Evolutionary conservation across 2,888 invertebrate species (phyloP).

Genomic region (Lycaena phlaeas): DNA sequence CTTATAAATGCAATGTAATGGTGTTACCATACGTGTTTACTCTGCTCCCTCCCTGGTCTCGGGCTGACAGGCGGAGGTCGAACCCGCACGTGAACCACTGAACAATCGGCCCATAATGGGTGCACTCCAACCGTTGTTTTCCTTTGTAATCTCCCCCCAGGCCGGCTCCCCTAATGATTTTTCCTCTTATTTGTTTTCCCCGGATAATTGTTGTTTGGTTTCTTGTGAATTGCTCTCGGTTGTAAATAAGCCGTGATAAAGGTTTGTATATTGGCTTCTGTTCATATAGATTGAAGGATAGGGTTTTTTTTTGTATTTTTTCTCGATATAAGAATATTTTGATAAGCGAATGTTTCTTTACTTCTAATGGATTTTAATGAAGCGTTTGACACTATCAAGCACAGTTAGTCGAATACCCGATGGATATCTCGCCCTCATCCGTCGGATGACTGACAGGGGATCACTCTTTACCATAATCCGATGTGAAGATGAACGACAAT

Average conservation of each 20-base stretch:
- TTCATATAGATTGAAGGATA: too few species aligned
- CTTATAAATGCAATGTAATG: background rate
- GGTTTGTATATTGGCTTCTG: slow-evolving; percentile 22
- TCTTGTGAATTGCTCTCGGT: slow-evolving; percentile 60
- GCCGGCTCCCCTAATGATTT: slow-evolving; percentile 58
- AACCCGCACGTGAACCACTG: slow-evolving; percentile 32
- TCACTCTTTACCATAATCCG: too few species aligned
- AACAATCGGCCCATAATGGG: slow-evolving; percentile 36
- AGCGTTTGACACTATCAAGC: too few species aligned
- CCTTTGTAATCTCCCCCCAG: slow-evolving; percentile 56
- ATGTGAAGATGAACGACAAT: too few species aligned
- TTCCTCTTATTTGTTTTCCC: slow-evolving; percentile 69
- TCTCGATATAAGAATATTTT: too few species aligned
- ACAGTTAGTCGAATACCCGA: too few species aligned
- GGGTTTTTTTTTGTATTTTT: too few species aligned
- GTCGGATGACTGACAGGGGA: too few species aligned
- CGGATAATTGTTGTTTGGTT: slow-evolving; percentile 67
- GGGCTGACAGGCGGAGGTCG: slow-evolving; percentile 51
- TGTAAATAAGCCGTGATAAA: slow-evolving; percentile 36
- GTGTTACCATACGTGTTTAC: slow-evolving; percentile 23
- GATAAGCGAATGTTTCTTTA: too few species aligned
- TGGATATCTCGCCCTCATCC: too few species aligned
- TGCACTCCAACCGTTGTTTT: slow-evolving; percentile 45
- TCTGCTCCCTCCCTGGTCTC: slow-evolving; percentile 50
- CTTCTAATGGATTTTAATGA: too few species aligned